A percentile compares a stretch with the other conserved stretches of the same genome.
Conservation (phyloP, 1,140 invertebrate genomes). For the Maniola jurtina region DNA sequence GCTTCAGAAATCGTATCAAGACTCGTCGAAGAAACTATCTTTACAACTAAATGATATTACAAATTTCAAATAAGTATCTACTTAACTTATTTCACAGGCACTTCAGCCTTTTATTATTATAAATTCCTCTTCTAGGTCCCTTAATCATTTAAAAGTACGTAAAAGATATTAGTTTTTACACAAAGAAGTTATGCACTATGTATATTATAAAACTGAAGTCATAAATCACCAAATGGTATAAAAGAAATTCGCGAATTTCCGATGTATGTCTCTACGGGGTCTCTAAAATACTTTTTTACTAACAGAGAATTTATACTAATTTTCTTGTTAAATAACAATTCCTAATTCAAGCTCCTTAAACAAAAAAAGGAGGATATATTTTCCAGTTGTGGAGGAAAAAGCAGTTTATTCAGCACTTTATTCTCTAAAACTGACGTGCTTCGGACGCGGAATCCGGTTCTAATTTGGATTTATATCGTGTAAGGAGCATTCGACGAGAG, state of each 20-base stretch:
- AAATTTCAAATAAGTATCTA: too few species aligned
- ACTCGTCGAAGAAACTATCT: slow-evolving; percentile 52
- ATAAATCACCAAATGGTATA: too few species aligned
- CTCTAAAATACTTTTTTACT: neutral
- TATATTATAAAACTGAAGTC: too few species aligned
- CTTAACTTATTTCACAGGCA: too few species aligned
- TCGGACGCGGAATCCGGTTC: slow-evolving; percentile 2
- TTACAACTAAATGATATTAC: too few species aligned
- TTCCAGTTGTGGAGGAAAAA: slow-evolving; percentile 4
- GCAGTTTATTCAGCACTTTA: slow-evolving; percentile 4
- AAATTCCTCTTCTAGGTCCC: too few species aligned
- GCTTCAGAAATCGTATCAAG: slow-evolving; percentile 72
- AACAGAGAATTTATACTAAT: neutral
- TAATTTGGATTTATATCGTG: slow-evolving; percentile 4
- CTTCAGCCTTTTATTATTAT: too few species aligned
- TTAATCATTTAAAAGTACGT: too few species aligned
- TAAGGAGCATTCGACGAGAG: neutral
- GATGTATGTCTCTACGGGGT: too few species aligned
- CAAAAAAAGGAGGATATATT: neutral
- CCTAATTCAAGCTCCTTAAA: neutral
- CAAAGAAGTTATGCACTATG: too few species aligned
- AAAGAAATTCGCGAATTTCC: too few species aligned
- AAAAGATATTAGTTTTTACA: too few species aligned
- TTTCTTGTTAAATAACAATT: slow-evolving; percentile 1
- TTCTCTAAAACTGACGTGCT: slow-evolving; percentile 4